Evolutionary conservation across 2,113 vertebrate species (phyloP).

Genomic region (Morone saxatilis): DNA sequence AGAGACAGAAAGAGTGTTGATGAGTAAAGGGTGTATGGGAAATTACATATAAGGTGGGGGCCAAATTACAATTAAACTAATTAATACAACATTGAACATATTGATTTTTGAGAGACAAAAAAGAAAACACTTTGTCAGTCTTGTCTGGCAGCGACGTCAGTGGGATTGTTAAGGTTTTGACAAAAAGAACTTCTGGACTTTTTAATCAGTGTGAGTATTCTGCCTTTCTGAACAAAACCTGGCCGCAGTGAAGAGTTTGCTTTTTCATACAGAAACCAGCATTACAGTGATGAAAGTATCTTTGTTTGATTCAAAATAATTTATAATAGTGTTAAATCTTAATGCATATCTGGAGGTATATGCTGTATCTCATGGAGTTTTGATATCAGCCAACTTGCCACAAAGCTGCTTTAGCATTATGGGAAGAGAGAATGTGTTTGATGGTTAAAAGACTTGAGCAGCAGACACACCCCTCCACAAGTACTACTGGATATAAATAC

Average conservation of each 20-base stretch:
- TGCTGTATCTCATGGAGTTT: neutral
- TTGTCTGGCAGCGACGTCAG: no score
- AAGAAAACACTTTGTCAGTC: no score
- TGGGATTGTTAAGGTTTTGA: no score
- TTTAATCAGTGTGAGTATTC: no score
- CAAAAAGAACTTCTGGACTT: no score
- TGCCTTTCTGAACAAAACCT: conserved; percentile 13
- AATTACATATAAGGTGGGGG: neutral
- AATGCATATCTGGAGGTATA: neutral
- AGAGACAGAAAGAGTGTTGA: neutral
- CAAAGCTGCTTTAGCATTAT: conserved; percentile 22
- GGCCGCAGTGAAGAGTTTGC: neutral
- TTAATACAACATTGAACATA: no score
- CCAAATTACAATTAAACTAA: no score
- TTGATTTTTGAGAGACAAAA: no score
- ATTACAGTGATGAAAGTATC: neutral
- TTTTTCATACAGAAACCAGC: neutral
- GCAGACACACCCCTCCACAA: conserved; percentile 58
- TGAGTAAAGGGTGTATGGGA: conserved; percentile 1
- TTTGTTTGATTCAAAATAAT: no score
- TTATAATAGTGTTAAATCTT: neutral
- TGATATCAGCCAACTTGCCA: conserved; percentile 27
- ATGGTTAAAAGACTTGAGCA: conserved; percentile 42
- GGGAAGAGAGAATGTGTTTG: conserved; percentile 44
- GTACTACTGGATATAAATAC: conserved; percentile 60